Base-by-base conservation (phyloP, 2,888 invertebrate genomes). In the Caenorhabditis sinica region DNA sequence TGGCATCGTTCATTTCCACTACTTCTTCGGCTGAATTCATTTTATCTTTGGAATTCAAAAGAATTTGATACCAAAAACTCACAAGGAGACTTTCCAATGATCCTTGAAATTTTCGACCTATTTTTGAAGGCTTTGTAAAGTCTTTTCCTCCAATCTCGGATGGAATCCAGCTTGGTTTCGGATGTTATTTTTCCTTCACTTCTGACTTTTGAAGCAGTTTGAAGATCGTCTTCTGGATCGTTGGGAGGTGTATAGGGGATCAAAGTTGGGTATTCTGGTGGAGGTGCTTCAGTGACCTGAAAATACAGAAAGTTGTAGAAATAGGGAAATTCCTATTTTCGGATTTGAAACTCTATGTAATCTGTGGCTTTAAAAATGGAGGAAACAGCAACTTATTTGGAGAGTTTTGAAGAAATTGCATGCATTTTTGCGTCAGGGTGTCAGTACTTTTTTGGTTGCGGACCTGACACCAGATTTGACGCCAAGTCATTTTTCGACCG, bases 41-140 rank as follows among this genome's bases (percentile, higher is more conserved):
- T 15, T 45, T 4, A 45, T 45, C 45, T 25, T 49, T 49, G 33
- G 8, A 33, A 33, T 33, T 33, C 8, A 4, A 33, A 33, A 33
- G 15, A 45, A 17, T 45, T n/a, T 45, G 53, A 23, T 8, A 20
- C n/a, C 45, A 17, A 53, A 20, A 51, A 72, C 74, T 53, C 25
- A 82, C 82, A 13, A 28, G 72, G 60, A n/a, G 71, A 68, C 45
- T 76, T 85, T 20, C 63, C 58, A 20, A 85, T 73, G 25, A 76
- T 85, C 60, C 73, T 74, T 9, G 69, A 72, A 11, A 83, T 74
- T 45, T 77, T 73, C 6, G 82, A 60, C 11, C 79, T 61, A 71
- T 87, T 81, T 17, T 89, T 89, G 75, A 88, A 90, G 0, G 89
- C 89, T 77, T 89, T 90, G 81, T 91, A 91, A 30, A 91, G 81